A percentile compares a stretch with the other conserved stretches of the same genome.
phyloP scores from a whole-genome alignment of 2,113 vertebrate species.

The Anarhynchus alexandrinus region DNA sequence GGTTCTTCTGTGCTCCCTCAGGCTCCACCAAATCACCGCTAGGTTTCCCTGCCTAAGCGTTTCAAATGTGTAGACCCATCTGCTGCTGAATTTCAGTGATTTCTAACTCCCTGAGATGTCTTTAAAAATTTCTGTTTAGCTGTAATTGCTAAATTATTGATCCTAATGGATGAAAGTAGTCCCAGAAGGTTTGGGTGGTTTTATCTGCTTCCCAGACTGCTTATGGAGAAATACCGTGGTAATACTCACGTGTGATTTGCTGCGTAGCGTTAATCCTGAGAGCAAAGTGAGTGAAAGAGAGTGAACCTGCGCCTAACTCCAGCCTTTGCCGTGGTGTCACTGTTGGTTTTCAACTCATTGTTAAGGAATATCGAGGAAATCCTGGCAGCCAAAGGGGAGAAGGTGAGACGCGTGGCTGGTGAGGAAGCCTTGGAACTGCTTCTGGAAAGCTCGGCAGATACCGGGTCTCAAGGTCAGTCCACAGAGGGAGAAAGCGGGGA shows the following conservation, averaged over 20 bases:
- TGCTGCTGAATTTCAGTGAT: background rate
- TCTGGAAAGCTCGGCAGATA: slow-evolving; percentile 19
- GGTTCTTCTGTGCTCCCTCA: background rate
- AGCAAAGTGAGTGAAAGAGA: background rate
- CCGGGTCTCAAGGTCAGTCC: background rate
- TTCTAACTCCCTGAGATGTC: background rate
- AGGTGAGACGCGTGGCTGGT: slow-evolving; percentile 75
- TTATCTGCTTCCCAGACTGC: background rate
- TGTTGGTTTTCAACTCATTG: background rate
- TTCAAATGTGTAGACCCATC: background rate
- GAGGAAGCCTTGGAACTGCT: slow-evolving; percentile 81
- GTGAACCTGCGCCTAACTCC: rapidly evolving
- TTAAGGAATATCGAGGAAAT: slow-evolving; percentile 95
- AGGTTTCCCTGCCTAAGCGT: background rate
- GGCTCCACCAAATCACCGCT: background rate
- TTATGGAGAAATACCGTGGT: rapidly evolving
- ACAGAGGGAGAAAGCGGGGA: background rate
- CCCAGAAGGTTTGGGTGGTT: background rate
- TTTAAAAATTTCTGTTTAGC: background rate
- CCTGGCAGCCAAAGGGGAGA: slow-evolving; percentile 89
- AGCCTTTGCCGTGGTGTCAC: background rate
- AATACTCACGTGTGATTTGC: rapidly evolving
- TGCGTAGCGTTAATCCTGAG: rapidly evolving
- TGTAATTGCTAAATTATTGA: background rate
- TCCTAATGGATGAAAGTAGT: background rate